Percentiles rank a stretch among this genome's conserved stretches.
Conservation (phyloP, 92 coral and sea anemone genomes). For the Muricea muricata region DNA sequence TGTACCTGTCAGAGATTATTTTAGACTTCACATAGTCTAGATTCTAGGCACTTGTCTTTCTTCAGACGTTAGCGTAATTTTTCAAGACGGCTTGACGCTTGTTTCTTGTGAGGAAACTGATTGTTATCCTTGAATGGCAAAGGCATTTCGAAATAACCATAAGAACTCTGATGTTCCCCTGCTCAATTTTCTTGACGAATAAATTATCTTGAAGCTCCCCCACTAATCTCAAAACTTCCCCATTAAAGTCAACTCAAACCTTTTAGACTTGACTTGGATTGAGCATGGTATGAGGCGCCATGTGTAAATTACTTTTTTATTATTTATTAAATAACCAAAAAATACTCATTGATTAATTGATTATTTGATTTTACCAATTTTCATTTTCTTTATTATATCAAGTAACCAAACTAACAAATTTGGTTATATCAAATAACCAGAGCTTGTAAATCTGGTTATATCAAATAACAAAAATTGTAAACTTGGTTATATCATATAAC, state of each 20-base stretch:
- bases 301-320: no score
- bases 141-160: slow-evolving; percentile 62
- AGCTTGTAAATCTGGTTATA: no score
- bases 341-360: no score
- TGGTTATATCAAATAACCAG: no score
- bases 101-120: slow-evolving; percentile 44
- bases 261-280: not conserved
- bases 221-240: slow-evolving; percentile 43
- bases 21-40: slow-evolving; percentile 34
- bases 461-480: no score
- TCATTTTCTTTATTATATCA: no score
- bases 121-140: slow-evolving; percentile 43
- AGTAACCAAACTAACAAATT: no score
- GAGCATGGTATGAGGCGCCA: no score
- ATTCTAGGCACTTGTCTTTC: slow-evolving; percentile 21
- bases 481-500: no score
- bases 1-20: slow-evolving; percentile 48
- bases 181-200: slow-evolving; percentile 53
- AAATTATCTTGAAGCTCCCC: slow-evolving; percentile 42
- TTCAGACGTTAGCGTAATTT: slow-evolving; percentile 42
- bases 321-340: no score
- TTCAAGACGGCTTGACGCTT: slow-evolving; percentile 43
- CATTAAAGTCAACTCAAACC: slow-evolving; percentile 58
- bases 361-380: no score
- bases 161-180: slow-evolving; percentile 43